Base-by-base conservation (phyloP, 2,888 invertebrate genomes). In the Pheosia tremula region DNA sequence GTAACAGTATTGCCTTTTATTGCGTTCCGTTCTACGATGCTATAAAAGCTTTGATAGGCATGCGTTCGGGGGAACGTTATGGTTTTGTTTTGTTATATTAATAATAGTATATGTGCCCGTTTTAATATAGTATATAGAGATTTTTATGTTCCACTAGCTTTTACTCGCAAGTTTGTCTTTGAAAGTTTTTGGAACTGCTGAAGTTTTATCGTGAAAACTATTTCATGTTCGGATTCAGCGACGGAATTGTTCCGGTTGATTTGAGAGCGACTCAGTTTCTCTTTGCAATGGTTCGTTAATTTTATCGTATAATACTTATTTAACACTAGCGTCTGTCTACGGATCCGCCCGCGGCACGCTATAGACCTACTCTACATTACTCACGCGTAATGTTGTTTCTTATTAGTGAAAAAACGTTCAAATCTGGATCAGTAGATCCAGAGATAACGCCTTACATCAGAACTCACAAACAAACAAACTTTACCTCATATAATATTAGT, bases 31-130 rank as follows among this genome's bases (percentile, higher is more conserved):
- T 56, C 56, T 56, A 56, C 36, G 56, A 56, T 56, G 45, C 56
- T 56, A 56, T 56, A 56, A 56, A 56, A 56, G 56, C 45, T 41
- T 41, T 56, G 56, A 56, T 56, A 56, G 36, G 56, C 45, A 56
- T 56, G 24, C 45, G 56, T 56, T 45, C 43, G 56, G 45, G 39
- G 43, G 3, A 54, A 56, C 45, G 56, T 56, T 56, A 56, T 56
- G 56, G 56, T 56, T 56, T 56, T 56, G 56, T 56, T 56, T 56
- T 56, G 56, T 45, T 56, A 56, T 56, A 56, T 56, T 56, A 56
- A 56, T 53, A 53, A 39, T 39, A 39, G 5, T 55, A 39, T 39
- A 39, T 10, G 11, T 53, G 36, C 13, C 55, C 38, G 38, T 38
- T 39, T 55, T 39, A 39, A 55, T 55, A 13, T 13, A 55, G n/a